Evolutionary conservation across 2,113 vertebrate species (phyloP), one percentile per base, ranked within the genome.

Genomic region (Amphilophus citrinellus): DNA sequence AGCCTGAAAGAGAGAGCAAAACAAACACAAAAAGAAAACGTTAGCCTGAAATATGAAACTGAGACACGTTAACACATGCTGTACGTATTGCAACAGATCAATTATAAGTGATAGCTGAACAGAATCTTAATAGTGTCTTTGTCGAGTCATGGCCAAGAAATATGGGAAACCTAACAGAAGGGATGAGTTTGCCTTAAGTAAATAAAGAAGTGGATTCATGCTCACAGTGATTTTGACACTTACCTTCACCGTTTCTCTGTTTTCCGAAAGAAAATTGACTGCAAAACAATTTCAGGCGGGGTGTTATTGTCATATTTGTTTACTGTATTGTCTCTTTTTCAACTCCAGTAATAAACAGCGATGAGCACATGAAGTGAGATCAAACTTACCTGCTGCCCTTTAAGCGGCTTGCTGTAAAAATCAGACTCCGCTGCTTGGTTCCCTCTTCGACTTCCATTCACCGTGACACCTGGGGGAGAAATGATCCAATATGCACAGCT

Each of bases 321-420:
- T 0, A 56, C 18, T 73, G 6, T 56, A n/a, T 13, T 32, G 47
- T 32, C 24, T 73, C 10, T 56, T 18, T 73, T 32, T 73, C 68
- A 32, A 56, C 10, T 27, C 11, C 10, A 5, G 32, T 20, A 32
- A 35, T 35, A 30, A 73, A n/a, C 0, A 73, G 68, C 32, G 14
- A 27, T 35, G 68, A 73, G 32, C 32, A 9, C 30, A 56, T 35
- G 60, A 87, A n/a, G n/a, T 44, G 44, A 76, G 68, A 22, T 30
- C 37, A 77, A 86, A 91, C 75, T 14, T 32, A 93, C 88, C 47
- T 86, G 86, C 42, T 93, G 92, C 75, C 89, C 91, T 95, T 94
- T 95, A 30, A 92, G 65, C 1, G 95, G 91, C 86, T 95, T 95
- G 89, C 93, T 95, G 92, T 95, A 94, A 84, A 94, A 94, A 44